Evolutionary conservation across 1,140 invertebrate genomes (phyloP).

Genomic region (Drosophila persimilis): DNA sequence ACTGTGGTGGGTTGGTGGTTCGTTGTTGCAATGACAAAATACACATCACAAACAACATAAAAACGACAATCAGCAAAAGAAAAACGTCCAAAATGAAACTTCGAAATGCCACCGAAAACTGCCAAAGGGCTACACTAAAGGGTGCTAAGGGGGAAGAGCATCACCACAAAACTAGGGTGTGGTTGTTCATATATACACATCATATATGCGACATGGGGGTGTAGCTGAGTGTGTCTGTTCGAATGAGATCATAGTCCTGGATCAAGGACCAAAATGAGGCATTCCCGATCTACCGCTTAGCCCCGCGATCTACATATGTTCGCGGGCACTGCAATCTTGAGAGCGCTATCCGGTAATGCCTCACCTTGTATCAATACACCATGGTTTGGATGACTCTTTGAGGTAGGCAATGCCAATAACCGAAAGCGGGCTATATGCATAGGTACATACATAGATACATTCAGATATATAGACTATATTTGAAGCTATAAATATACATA

Average conservation of each 20-base stretch:
- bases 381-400: not conserved
- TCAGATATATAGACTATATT: not conserved
- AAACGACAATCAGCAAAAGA: slow-evolving; percentile 31
- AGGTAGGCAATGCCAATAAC: not conserved
- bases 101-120: slow-evolving; percentile 43
- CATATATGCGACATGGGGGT: slow-evolving; percentile 14
- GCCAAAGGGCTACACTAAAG: slow-evolving; percentile 9
- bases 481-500: no score
- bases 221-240: not conserved
- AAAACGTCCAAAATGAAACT: slow-evolving; percentile 40
- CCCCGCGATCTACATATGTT: no score
- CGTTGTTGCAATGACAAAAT: slow-evolving; percentile 42
- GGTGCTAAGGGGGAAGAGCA: slow-evolving; percentile 1
- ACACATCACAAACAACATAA: slow-evolving; percentile 36
- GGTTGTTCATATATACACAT: not conserved
- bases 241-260: no score
- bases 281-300: no score
- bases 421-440: not conserved
- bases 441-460: not conserved
- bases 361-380: no score
- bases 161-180: slow-evolving; percentile 20
- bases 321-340: no score
- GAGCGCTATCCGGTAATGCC: no score
- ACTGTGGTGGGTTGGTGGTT: slow-evolving; percentile 7
- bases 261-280: no score